Evolutionary conservation across 2,888 invertebrate genomes (phyloP).

Genomic region (Melangyna quadrimaculata): DNA sequence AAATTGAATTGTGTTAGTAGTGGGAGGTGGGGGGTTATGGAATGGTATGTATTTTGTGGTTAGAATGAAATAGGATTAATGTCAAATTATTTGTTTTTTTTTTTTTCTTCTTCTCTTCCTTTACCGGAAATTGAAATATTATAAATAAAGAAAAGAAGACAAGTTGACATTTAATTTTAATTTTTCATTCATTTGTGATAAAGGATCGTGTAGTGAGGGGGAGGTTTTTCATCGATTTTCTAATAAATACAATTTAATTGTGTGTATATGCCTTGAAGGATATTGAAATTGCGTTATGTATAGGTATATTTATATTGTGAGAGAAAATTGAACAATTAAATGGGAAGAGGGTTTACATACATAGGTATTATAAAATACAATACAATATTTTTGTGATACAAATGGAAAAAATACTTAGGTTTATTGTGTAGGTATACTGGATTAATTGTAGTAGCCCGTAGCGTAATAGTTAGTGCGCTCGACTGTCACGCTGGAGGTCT

Average conservation of each 20-base stretch:
- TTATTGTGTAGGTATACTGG: too few species aligned
- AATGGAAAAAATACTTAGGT: too few species aligned
- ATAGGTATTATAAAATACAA: too few species aligned
- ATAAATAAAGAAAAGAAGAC: not conserved
- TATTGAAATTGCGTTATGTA: not conserved
- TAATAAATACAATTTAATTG: not conserved
- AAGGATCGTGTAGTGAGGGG: not conserved
- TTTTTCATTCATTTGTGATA: not conserved
- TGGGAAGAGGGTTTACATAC: not conserved
- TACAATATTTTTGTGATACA: too few species aligned
- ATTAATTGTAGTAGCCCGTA: too few species aligned
- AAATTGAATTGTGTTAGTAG: not conserved
- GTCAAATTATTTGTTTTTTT: not conserved
- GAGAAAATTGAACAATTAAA: not conserved
- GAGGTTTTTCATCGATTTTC: not conserved
- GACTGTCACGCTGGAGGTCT: too few species aligned
- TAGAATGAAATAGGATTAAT: not conserved
- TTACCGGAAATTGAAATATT: slow-evolving; percentile 1
- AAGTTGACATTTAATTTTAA: not conserved
- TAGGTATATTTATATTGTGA: not conserved
- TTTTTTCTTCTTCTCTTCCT: not conserved
- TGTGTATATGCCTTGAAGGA: not conserved
- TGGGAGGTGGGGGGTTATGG: too few species aligned
- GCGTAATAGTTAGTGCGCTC: too few species aligned
- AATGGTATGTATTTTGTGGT: not conserved